Percentiles rank a stretch among this genome's conserved stretches.
phyloP scores from a whole-genome alignment of 2,797 vertebrate genomes.

The Danio tinwini region DNA sequence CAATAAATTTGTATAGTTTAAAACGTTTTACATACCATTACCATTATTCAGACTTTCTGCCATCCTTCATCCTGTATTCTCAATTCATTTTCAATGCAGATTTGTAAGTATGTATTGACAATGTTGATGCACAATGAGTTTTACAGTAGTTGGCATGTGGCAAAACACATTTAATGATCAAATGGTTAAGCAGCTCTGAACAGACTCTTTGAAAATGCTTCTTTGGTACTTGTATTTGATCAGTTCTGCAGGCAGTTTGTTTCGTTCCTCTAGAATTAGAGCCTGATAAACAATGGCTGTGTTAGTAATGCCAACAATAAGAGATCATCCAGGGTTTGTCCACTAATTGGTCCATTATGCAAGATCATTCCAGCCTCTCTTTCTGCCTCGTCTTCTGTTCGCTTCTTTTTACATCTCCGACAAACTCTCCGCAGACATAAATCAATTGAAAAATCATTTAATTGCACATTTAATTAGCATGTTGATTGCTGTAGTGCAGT shows the following conservation, averaged over 20 bases:
- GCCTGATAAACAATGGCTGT: slow-evolving; percentile 38
- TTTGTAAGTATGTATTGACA: background rate
- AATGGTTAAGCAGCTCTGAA: background rate
- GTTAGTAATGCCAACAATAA: slow-evolving; percentile 42
- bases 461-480: slow-evolving; percentile 73
- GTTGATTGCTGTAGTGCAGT: slow-evolving; percentile 62
- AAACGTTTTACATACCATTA: no score
- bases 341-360: slow-evolving; percentile 73
- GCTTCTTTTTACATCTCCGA: slow-evolving; percentile 38
- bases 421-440: slow-evolving; percentile 46
- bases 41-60: background rate
- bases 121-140: background rate
- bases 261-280: background rate
- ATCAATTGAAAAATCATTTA: slow-evolving; percentile 74
- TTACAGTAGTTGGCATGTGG: background rate
- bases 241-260: background rate
- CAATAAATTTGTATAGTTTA: no score
- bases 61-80: background rate
- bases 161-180: background rate
- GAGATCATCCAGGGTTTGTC: slow-evolving; percentile 63
- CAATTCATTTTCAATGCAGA: background rate
- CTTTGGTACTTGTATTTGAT: background rate
- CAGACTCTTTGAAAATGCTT: background rate
- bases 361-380: slow-evolving; percentile 48
- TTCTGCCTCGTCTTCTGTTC: slow-evolving; percentile 24